Evolutionary conservation across 2,797 vertebrate species (phyloP).

Genomic region (Chromobotia macracanthus): DNA sequence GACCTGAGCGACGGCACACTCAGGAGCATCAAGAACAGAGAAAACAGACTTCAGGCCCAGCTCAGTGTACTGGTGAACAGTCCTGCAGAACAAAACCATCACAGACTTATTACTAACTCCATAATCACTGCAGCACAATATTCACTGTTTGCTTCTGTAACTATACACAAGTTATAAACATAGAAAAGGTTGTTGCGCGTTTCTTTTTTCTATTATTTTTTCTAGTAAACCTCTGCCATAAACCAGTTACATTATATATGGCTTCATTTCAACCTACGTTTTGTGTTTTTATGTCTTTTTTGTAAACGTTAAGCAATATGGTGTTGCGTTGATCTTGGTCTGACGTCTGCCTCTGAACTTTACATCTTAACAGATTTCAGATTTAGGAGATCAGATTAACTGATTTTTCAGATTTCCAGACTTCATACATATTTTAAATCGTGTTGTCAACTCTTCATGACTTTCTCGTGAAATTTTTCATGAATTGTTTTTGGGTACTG

Average conservation of each 20-base stretch:
- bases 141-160: neutral
- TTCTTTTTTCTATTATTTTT: neutral
- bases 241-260: neutral
- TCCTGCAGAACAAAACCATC: constrained; percentile 72
- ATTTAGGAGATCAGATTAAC: no score
- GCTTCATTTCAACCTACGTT: neutral
- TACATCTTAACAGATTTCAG: no score
- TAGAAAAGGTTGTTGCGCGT: no score
- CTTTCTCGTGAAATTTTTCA: no score
- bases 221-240: neutral
- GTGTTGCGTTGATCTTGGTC: no score
- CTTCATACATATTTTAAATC: no score
- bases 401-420: no score
- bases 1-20: constrained; percentile 94
- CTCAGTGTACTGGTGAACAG: constrained; percentile 95
- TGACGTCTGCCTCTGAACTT: no score
- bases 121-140: neutral
- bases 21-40: constrained; percentile 87
- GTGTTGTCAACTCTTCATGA: no score
- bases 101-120: neutral
- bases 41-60: constrained; percentile 93
- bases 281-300: no score
- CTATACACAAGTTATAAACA: neutral
- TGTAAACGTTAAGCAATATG: no score
- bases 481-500: neutral